phyloP scores from a whole-genome alignment of 2,888 invertebrate species.

The Drosophila picticornis region DNA sequence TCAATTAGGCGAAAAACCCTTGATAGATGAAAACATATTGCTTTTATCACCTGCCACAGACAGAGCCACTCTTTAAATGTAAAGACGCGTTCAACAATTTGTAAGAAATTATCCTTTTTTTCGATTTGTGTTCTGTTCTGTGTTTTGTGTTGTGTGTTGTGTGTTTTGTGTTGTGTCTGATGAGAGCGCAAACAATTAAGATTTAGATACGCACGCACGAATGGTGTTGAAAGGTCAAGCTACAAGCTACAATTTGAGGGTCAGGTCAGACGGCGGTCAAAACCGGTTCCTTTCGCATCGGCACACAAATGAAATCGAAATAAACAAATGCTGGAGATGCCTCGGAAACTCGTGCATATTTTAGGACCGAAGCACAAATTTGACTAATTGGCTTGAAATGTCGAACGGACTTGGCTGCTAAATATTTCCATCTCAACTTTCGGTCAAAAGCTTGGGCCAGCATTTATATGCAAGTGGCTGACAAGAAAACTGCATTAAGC shows the following conservation, averaged over 20 bases:
- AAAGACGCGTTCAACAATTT: conserved; percentile 43
- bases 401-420: conserved; percentile 24
- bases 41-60: conserved; percentile 64
- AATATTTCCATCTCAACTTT: conserved; percentile 34
- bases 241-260: background rate
- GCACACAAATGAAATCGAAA: conserved; percentile 23
- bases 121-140: conserved; percentile 2
- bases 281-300: conserved; percentile 39
- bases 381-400: conserved; percentile 71
- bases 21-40: conserved; percentile 60
- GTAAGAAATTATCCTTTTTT: conserved; percentile 62
- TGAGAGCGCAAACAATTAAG: conserved; percentile 56
- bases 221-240: conserved; percentile 56
- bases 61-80: conserved; percentile 18
- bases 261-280: conserved; percentile 28
- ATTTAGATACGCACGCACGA: conserved; percentile 65
- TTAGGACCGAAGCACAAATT: conserved; percentile 51
- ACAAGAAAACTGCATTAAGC: conserved; percentile 76
- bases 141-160: conserved; percentile 6
- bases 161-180: conserved; percentile 15
- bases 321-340: conserved; percentile 32
- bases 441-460: conserved; percentile 31
- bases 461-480: conserved; percentile 71
- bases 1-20: conserved; percentile 46
- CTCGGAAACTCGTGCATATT: conserved; percentile 34